These are phyloP conservation scores for Papilio xuthus DNA, from an alignment of 1,140 invertebrate genomes.

Conservation along the genomic window DNA sequence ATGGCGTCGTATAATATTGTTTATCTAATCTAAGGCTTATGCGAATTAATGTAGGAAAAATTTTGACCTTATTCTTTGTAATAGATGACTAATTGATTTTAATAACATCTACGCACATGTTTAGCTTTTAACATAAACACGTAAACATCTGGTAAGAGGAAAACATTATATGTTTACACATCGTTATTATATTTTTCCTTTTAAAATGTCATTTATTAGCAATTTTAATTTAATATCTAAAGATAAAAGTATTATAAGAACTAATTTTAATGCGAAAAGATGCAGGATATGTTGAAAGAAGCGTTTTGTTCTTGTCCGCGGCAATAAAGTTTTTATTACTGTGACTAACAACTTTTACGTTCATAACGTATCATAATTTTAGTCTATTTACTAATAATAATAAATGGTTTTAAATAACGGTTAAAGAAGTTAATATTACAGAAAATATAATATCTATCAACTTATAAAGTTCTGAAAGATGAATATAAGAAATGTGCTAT, in stretches of 20 bases:
- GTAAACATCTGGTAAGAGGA: neutral
- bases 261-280: too few species aligned
- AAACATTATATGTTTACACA: neutral
- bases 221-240: neutral
- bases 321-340: too few species aligned
- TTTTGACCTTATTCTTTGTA: slow-evolving; percentile 5
- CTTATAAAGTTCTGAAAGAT: neutral
- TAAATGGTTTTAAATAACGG: too few species aligned
- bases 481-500: neutral
- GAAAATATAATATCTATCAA: too few species aligned
- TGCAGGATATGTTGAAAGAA: too few species aligned
- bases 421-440: neutral
- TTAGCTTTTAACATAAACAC: neutral
- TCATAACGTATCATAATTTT: too few species aligned
- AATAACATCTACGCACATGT: neutral
- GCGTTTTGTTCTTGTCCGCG: too few species aligned
- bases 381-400: too few species aligned
- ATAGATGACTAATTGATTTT: slow-evolving; percentile 17
- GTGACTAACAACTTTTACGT: too few species aligned
- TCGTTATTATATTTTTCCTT: neutral
- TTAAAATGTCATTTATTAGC: neutral
- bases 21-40: slow-evolving; percentile 5
- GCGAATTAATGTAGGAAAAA: neutral
- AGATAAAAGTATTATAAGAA: too few species aligned
- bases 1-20: slow-evolving; percentile 1